phyloP scores from a whole-genome alignment of 1,140 invertebrate species.

The Leptinotarsa undecemlineata region DNA sequence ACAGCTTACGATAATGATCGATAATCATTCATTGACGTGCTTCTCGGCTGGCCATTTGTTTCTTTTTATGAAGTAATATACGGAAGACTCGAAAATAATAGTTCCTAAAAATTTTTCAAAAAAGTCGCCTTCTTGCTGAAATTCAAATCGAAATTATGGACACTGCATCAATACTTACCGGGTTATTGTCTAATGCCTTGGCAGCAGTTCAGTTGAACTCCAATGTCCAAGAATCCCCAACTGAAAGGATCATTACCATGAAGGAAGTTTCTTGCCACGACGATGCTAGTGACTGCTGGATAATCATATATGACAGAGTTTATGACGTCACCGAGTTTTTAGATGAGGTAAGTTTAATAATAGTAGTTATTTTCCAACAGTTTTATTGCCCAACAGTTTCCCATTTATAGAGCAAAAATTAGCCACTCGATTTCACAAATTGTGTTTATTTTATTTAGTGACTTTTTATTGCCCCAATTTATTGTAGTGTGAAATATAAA shows the following conservation, averaged over 20 bases:
- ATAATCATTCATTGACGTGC: background rate
- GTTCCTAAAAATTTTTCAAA: too few relatives aligned
- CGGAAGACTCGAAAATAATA: background rate
- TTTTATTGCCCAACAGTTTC: too few relatives aligned
- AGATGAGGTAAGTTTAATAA: conserved; percentile 59
- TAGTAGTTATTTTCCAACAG: too few relatives aligned
- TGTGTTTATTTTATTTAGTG: too few relatives aligned
- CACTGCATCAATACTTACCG: background rate
- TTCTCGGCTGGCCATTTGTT: background rate
- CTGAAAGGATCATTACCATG: conserved; percentile 59
- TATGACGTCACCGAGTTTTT: conserved; percentile 76
- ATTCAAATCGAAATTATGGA: background rate
- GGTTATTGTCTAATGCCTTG: conserved; percentile 19
- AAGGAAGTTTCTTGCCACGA: conserved; percentile 71
- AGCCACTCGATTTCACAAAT: too few relatives aligned
- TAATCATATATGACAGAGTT: conserved; percentile 75
- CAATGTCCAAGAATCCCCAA: background rate
- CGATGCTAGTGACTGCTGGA: conserved; percentile 67
- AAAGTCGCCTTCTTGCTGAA: too few relatives aligned
- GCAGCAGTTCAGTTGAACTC: background rate
- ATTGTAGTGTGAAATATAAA: too few relatives aligned
- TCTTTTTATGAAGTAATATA: background rate
- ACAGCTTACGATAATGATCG: background rate
- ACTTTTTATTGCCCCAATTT: too few relatives aligned
- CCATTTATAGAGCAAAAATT: too few relatives aligned